Evolutionary conservation across 2,888 invertebrate genomes (phyloP), one percentile per base, ranked within the genome.

Genomic region (Cheilosia grossa): DNA sequence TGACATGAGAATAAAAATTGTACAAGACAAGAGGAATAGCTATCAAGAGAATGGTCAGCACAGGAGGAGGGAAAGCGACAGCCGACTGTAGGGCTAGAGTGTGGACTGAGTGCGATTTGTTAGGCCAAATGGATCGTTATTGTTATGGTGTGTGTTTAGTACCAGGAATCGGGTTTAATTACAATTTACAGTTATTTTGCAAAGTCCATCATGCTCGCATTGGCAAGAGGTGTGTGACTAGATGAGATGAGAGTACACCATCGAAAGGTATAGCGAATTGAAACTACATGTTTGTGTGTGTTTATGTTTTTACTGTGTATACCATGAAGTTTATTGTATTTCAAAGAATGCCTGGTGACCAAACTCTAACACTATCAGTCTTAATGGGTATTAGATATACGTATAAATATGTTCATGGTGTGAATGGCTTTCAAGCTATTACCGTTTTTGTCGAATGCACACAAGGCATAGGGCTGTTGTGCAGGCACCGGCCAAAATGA

Each of bases 401-500:
- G 69, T 69, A 37, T 72, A 47, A 51, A 42, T 64, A 33, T 75
- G 49, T 86, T 59, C 53, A 27, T 30, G 30, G 27, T 73, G 21
- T 66, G 51, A 54, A 77, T 69, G 40, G 53, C 53, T 77, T 54
- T 24, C 54, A 24, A 47, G 59, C 49, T 59, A 51, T 91, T 91
- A 92, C 92, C 92, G 92, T 92, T 92, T 92, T 80, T 92, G 92
- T 70, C 95, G 93, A 77, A 96, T 93, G 89, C 96, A 96, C 66
- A 96, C 93, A 87, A 97, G 95, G 89, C 96, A 96, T 10, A 97
- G 93, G 15, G 97, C 96, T 0, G 97, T 95, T 9, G 96, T 94
- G 70, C 96, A 93, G 0, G 97, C 96, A 0, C 97, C 97, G 53
- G 97, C 92, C 90, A 97, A 96, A 67, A 97, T 95, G 63, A 97